Evolutionary conservation across 2,888 invertebrate species (phyloP), one percentile per base, ranked within the genome.

Genomic region (Bedellia somnulentella): DNA sequence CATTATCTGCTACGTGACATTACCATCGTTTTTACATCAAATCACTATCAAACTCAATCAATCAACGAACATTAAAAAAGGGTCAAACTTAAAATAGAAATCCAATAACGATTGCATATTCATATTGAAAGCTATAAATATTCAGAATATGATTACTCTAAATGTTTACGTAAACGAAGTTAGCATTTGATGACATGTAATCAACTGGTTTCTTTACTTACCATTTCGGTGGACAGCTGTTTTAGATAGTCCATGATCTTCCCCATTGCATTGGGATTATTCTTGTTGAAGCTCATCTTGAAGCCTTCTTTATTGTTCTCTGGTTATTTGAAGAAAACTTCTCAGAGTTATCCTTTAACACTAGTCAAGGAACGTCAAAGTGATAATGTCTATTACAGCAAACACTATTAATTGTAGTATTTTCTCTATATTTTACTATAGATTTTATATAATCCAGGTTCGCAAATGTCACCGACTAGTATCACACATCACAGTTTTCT

Each of bases 261-360:
- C 59, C 66, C 76, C 66, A 77, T 48, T 22, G 75, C 54, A 44
- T 71, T 73, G 46, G 75, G 70, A 49, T 73, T 75, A 42, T 75
- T 68, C 55, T 73, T 75, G 47, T 76, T 75, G 49, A 76, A 76
- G 47, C 76, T 77, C 76, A 77, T 77, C 53, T 63, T 71, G 58
- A 46, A 41, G 46, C 39, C 46, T 52, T 51, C 44, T 40, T 17
- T 24, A 5, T 8, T 15, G 15, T 22, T 17, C 27, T 13, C 11
- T n/a, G 8, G 23, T 14, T 11, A 11, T n/a, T 9, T 13, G 17
- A 17, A n/a, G 5, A 8, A 17, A 16, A 11, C 6, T 16, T 24
- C 24, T 24, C 15, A 31, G 15, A 22, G n/a, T 37, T 26, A 32
- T 34, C 37, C 47, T 43, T 35, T 32, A 38, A 37, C 31, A 32